Conservation (phyloP, 2,888 invertebrate species). For the Antheraea assamensis region DNA sequence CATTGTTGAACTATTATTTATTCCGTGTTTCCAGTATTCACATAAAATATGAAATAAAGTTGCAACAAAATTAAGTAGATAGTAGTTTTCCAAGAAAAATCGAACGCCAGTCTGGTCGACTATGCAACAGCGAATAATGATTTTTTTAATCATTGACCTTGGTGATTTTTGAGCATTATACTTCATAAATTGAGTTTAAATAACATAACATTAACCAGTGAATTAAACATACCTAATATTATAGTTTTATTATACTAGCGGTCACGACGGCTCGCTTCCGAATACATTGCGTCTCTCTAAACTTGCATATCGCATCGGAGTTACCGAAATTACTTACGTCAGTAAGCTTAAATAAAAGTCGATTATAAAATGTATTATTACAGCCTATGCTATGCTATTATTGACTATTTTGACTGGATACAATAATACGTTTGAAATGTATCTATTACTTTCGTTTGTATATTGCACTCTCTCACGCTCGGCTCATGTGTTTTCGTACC, state of each 20-base stretch:
- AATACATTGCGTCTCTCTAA: conserved; percentile 38
- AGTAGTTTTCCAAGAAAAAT: neutral
- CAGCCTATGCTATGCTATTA: conserved; percentile 59
- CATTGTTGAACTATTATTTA: neutral
- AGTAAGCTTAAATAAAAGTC: conserved; percentile 57
- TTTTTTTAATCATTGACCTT: conserved; percentile 33
- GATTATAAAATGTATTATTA: conserved; percentile 53
- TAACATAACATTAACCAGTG: conserved; percentile 58
- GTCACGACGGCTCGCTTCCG: conserved; percentile 72
- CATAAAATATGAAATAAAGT: neutral
- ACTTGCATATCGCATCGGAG: conserved; percentile 38
- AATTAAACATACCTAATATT: conserved; percentile 51
- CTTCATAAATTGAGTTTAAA: conserved; percentile 57
- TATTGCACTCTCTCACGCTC: conserved; percentile 37
- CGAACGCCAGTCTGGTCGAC: neutral
- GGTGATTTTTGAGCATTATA: conserved; percentile 41
- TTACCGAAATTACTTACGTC: conserved; percentile 54
- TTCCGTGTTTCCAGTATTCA: neutral
- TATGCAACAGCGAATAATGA: conserved; percentile 4
- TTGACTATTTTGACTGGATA: conserved; percentile 45
- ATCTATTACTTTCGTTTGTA: conserved; percentile 28
- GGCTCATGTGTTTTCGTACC: conserved; percentile 19
- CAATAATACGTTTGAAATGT: conserved; percentile 20
- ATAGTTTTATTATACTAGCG: conserved; percentile 59
- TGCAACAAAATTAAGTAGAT: neutral